phyloP scores from a whole-genome alignment of 2,888 invertebrate genomes.

The Dolichopus griseipennis region DNA sequence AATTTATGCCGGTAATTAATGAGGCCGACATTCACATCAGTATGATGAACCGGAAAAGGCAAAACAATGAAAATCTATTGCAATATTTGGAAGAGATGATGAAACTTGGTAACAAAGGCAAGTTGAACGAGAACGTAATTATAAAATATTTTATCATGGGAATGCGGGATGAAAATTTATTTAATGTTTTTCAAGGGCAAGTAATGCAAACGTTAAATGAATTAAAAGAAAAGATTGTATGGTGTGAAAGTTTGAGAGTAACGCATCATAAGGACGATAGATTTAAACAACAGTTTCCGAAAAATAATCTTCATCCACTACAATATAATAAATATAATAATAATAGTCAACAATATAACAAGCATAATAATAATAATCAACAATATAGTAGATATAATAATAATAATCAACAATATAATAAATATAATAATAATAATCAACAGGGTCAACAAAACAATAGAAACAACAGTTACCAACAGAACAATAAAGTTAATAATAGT shows the following conservation, averaged over 20 bases:
- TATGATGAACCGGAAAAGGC: background rate
- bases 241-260: background rate
- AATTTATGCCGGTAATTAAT: conserved; percentile 2
- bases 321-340: background rate
- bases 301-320: no score
- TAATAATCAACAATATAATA: no score
- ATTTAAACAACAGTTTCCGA: background rate
- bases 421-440: no score
- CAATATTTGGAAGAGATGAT: background rate
- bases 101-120: background rate
- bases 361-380: background rate
- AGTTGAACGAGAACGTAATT: background rate
- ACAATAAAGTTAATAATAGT: no score
- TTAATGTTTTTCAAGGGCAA: background rate
- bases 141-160: background rate
- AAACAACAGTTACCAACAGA: no score
- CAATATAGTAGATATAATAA: no score
- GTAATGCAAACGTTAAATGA: background rate
- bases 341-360: background rate
- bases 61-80: background rate
- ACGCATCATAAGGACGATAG: background rate
- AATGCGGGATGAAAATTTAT: background rate
- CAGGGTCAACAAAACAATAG: no score
- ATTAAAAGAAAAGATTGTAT: background rate
- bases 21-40: background rate